Conservation (phyloP, 2,888 invertebrate species). For the Tiliacea aurago region DNA sequence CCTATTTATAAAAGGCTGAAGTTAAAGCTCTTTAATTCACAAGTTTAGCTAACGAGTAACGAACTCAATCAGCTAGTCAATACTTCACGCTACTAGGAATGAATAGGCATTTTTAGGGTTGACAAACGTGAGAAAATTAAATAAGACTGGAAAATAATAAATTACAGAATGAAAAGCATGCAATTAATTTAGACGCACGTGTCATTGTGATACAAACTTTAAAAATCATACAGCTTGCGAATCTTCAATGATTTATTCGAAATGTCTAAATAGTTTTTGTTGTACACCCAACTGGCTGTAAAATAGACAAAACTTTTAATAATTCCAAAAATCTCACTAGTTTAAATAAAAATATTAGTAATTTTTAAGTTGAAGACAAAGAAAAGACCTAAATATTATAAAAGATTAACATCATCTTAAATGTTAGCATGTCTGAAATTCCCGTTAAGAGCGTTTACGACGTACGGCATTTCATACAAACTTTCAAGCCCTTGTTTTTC, state of each 20-base stretch:
- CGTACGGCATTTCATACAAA: no score
- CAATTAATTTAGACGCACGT: not conserved
- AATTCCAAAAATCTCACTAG: no score
- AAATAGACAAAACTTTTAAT: no score
- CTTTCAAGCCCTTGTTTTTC: no score
- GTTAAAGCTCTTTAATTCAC: not conserved
- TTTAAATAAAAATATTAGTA: not conserved
- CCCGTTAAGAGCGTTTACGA: no score
- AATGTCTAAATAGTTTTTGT: no score
- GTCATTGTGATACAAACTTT: not conserved
- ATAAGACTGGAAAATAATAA: not conserved
- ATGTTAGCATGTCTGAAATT: not conserved
- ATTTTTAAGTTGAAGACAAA: not conserved
- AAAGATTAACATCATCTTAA: not conserved
- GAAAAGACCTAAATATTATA: not conserved
- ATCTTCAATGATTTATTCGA: not conserved
- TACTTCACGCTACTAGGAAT: not conserved
- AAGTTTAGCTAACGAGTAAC: not conserved
- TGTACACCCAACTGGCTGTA: no score
- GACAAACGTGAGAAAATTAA: not conserved
- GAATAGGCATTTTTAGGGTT: conserved; percentile 1
- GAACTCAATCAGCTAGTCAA: conserved; percentile 10
- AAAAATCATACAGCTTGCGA: not conserved
- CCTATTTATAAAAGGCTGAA: conserved; percentile 2
- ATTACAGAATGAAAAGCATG: not conserved